A percentile compares a stretch with the other conserved stretches of the same genome.
Evolutionary conservation across 2,888 invertebrate genomes (phyloP).

Genomic region (Cephus runcator): DNA sequence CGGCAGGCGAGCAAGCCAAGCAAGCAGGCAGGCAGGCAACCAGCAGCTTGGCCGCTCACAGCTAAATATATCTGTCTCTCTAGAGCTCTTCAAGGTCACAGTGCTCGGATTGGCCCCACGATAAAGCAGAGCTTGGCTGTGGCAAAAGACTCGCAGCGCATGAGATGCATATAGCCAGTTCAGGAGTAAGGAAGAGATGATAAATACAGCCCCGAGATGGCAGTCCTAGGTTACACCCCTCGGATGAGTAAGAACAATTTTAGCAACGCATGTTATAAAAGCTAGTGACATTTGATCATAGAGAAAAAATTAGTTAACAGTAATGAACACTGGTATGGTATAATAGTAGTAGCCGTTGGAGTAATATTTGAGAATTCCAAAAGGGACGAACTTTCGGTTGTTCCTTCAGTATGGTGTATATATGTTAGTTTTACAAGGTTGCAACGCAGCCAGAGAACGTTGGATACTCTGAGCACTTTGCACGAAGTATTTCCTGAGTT

Average conservation of each 20-base stretch:
- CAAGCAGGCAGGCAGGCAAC: background rate
- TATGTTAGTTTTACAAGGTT: background rate
- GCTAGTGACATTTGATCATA: background rate
- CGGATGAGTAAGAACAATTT: background rate
- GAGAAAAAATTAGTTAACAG: background rate
- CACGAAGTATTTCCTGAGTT: background rate
- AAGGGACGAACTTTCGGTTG: too few species aligned
- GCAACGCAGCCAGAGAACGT: background rate
- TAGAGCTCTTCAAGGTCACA: constrained; percentile 50
- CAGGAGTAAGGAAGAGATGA: background rate
- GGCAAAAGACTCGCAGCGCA: background rate
- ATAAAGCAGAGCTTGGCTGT: constrained; percentile 35
- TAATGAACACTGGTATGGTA: background rate
- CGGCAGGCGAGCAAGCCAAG: background rate
- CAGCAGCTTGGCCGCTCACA: constrained; percentile 34
- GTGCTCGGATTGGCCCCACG: constrained; percentile 45
- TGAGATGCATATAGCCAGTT: background rate
- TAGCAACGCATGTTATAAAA: background rate
- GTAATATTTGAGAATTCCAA: too few species aligned
- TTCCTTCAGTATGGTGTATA: too few species aligned
- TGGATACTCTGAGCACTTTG: background rate
- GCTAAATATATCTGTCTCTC: constrained; percentile 51
- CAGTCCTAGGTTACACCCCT: background rate
- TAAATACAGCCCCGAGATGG: background rate
- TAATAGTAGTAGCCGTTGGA: background rate